phyloP scores from a whole-genome alignment of 2,797 vertebrate species.

The Parauchenoglanis ngamensis region DNA sequence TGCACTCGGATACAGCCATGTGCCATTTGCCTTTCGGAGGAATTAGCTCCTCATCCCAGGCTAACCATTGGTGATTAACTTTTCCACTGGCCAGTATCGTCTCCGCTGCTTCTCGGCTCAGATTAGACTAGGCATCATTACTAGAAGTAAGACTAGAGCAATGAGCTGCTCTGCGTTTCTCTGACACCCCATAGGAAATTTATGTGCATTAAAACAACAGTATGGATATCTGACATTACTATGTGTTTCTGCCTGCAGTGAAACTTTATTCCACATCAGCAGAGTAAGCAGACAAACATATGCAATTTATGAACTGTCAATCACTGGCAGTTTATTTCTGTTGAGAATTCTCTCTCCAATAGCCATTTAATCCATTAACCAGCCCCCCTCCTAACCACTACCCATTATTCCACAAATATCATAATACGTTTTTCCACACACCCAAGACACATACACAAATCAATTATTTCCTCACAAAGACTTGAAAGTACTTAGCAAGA shows the following conservation, averaged over 20 bases:
- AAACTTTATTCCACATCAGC: constrained; percentile 45
- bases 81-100: constrained; percentile 67
- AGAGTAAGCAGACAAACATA: constrained; percentile 46
- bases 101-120: constrained; percentile 47
- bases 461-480: constrained; percentile 94
- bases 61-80: constrained; percentile 91
- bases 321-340: constrained; percentile 87
- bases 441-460: constrained; percentile 88
- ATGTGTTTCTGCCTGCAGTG: constrained; percentile 17
- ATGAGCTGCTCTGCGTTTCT: constrained; percentile 37
- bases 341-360: constrained; percentile 82
- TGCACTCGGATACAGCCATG: constrained; percentile 86
- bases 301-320: constrained; percentile 77
- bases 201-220: constrained; percentile 22
- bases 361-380: constrained; percentile 90
- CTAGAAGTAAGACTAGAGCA: constrained; percentile 53
- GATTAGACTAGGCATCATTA: constrained; percentile 60
- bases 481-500: constrained; percentile 93
- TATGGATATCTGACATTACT: constrained; percentile 41
- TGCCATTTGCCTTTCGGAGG: constrained; percentile 90
- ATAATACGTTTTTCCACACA: constrained; percentile 88
- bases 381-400: constrained; percentile 77
- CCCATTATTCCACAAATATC: constrained; percentile 90
- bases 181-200: background rate
- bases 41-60: constrained; percentile 91